Conservation (phyloP, 2,113 vertebrate species). For the Notechis scutatus region DNA sequence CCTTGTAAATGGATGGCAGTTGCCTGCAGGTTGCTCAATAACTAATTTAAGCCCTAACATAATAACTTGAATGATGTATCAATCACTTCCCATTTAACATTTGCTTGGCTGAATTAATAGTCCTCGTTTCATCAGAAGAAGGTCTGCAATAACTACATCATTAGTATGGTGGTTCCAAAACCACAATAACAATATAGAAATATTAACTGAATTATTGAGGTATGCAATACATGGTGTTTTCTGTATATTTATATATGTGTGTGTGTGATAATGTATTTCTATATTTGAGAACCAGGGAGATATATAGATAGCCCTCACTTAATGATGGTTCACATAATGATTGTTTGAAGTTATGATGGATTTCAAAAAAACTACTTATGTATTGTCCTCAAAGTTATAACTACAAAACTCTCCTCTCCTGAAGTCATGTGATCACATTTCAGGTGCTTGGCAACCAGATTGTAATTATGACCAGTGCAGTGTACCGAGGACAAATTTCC, state of each 20-base stretch:
- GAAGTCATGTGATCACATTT: too few relatives aligned
- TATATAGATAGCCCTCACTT: not conserved
- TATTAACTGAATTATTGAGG: not conserved
- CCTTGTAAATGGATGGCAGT: conserved; percentile 32
- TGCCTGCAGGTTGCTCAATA: conserved; percentile 61
- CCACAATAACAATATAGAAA: too few relatives aligned
- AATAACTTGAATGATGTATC: conserved; percentile 57
- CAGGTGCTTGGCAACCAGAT: too few relatives aligned
- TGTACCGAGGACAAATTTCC: too few relatives aligned
- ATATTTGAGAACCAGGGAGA: not conserved
- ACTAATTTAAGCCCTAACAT: conserved; percentile 67
- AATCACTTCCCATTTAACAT: conserved; percentile 40
- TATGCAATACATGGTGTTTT: not conserved
- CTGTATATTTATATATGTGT: not conserved
- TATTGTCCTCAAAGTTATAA: too few relatives aligned
- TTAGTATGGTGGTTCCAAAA: not conserved
- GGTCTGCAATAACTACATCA: not conserved
- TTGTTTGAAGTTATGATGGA: too few relatives aligned
- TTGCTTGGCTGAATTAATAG: not conserved
- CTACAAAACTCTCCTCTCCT: too few relatives aligned
- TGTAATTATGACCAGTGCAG: too few relatives aligned
- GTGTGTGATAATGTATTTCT: not conserved
- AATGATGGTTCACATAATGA: too few relatives aligned
- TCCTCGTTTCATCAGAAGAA: not conserved
- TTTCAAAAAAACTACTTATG: too few relatives aligned